These are phyloP conservation scores for Takifugu ocellatus DNA, from an alignment of 2,797 vertebrate species.

Conservation along the genomic window DNA sequence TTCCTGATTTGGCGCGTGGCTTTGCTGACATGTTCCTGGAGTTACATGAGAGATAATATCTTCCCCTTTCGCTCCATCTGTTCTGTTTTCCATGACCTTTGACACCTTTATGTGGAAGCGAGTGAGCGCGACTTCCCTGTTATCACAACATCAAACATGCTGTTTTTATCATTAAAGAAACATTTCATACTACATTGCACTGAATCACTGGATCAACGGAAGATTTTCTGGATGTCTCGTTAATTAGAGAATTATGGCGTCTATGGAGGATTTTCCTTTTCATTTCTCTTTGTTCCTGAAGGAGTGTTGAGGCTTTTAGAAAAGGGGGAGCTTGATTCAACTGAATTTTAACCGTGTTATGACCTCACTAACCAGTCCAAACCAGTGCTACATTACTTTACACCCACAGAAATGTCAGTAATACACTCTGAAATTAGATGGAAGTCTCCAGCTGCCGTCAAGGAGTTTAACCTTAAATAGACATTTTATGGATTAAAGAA, in stretches of 20 bases:
- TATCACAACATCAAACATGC: too few relatives aligned
- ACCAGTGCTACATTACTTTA: constrained; percentile 44
- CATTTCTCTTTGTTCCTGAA: not conserved
- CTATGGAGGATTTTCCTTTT: too few relatives aligned
- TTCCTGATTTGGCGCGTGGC: not conserved
- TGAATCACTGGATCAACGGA: too few relatives aligned
- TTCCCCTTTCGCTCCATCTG: not conserved
- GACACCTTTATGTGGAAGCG: constrained; percentile 5
- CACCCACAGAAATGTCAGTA: constrained; percentile 41
- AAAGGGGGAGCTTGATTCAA: constrained; percentile 46
- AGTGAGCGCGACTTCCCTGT: too few relatives aligned
- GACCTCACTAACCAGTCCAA: constrained; percentile 51
- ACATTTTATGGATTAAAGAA: constrained; percentile 15
- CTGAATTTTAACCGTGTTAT: constrained; percentile 29
- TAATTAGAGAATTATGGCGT: too few relatives aligned
- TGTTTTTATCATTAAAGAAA: too few relatives aligned
- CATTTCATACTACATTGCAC: too few relatives aligned
- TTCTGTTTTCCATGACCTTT: constrained; percentile 16
- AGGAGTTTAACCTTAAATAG: constrained; percentile 4
- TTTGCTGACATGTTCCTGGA: not conserved
- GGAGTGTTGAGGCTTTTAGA: constrained; percentile 29
- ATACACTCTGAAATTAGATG: constrained; percentile 41
- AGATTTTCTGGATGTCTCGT: too few relatives aligned
- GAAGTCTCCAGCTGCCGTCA: constrained; percentile 16
- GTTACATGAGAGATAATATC: not conserved